phyloP scores from a whole-genome alignment of 2,113 vertebrate genomes.

The Coptodon bakossiorum region DNA sequence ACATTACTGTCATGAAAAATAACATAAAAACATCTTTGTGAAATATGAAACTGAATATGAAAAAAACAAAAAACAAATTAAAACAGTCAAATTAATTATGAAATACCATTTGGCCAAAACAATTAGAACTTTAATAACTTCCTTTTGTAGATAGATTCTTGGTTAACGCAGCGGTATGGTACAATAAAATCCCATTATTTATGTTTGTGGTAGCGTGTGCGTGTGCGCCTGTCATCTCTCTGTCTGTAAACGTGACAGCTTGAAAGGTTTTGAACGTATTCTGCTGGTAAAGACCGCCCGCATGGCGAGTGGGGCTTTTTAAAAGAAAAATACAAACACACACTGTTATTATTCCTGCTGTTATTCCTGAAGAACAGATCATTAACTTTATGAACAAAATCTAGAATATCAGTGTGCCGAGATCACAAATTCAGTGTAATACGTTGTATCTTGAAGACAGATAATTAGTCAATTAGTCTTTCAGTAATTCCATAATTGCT shows the following conservation, averaged over 20 bases:
- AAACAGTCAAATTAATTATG: neutral
- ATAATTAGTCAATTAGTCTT: neutral
- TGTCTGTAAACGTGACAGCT: neutral
- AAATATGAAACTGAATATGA: neutral
- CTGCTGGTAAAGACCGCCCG: neutral
- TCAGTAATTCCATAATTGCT: neutral
- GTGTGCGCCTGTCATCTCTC: neutral
- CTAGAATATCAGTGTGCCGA: neutral
- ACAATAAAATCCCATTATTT: neutral
- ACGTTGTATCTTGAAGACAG: neutral
- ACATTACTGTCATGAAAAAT: neutral
- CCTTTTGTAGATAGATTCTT: neutral
- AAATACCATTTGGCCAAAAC: neutral
- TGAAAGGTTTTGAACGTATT: neutral
- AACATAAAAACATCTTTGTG: neutral
- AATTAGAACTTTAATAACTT: neutral
- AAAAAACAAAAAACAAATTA: neutral
- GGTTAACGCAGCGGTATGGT: neutral
- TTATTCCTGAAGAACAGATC: neutral
- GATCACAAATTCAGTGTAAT: neutral
- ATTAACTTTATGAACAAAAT: neutral
- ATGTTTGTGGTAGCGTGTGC: accelerated
- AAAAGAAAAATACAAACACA: neutral
- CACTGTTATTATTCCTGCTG: neutral
- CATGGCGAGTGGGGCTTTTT: neutral